Evolutionary conservation across 2,888 invertebrate genomes (phyloP).

Genomic region (Cheilosia vulpina): DNA sequence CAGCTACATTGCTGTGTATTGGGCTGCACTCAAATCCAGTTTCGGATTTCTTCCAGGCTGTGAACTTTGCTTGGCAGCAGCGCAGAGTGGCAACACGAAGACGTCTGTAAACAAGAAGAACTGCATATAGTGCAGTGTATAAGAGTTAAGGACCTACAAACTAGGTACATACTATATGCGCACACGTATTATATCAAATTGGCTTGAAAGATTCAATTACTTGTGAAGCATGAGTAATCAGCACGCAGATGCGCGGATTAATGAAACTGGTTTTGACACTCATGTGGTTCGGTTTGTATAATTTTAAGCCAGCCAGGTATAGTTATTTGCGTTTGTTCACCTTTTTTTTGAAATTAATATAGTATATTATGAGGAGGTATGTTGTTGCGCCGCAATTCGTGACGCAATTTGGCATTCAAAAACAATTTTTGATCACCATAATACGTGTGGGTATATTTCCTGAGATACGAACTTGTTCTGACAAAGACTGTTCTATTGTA

Average conservation of each 20-base stretch:
- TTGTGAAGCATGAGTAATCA: slow-evolving; percentile 59
- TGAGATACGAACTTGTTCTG: no score
- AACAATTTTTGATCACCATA: no score
- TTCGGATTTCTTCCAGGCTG: slow-evolving; percentile 46
- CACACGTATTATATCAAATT: slow-evolving; percentile 5
- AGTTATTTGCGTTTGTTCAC: not conserved
- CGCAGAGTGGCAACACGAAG: slow-evolving; percentile 17
- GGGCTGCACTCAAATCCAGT: slow-evolving; percentile 60
- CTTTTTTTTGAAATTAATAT: not conserved
- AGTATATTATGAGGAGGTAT: no score
- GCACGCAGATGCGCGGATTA: slow-evolving; percentile 46
- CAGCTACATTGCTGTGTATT: not conserved
- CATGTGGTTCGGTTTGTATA: slow-evolving; percentile 13
- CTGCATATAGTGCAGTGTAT: slow-evolving; percentile 29
- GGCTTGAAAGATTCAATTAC: slow-evolving; percentile 34
- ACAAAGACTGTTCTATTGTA: no score
- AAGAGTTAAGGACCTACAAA: slow-evolving; percentile 31
- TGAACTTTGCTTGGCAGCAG: slow-evolving; percentile 49
- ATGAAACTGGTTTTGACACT: slow-evolving; percentile 40
- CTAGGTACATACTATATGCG: not conserved
- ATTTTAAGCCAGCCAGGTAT: no score
- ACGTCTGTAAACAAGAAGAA: slow-evolving; percentile 32
- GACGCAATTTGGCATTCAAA: no score
- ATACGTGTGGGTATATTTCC: no score
- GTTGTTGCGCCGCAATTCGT: no score